Evolutionary conservation across 64 coral and sea anemone species (phyloP), one percentile per base, ranked within the genome.

Genomic region (Dendrophyllia cribrosa): DNA sequence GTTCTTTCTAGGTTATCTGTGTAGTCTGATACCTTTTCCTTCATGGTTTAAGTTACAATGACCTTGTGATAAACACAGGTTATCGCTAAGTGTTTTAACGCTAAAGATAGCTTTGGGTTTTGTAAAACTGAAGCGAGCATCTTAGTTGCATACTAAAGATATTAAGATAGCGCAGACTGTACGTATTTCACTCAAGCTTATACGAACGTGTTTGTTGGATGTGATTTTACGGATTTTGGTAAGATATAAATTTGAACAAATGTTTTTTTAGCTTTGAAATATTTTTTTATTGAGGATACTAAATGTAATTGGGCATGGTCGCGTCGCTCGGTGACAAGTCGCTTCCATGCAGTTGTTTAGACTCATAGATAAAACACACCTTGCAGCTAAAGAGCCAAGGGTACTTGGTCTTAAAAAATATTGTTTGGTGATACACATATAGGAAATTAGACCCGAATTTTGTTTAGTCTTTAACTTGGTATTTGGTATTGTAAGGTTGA

Each of bases 401-500:
- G 43, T 67, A 68, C 62, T 84, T 68, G 17, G 79, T 47, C 61
- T 19, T 56, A 64, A 23, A 11, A 84, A 84, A 48, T 74, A 4
- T 15, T 64, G 15, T 65, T 21, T 83, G 26, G 13, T 59, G 79
- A 84, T 66, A 83, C 43, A 14, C 6, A 83, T 47, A 56, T 2
- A 59, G 59, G 19, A 66, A 66, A 63, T 84, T 16, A 49, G 17
- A 84, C 60, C 62, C 17, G 62, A 15, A 16, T 66, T 49, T 48
- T 66, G 62, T 84, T 84, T 84, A 50, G 80, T 84, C 80, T 84
- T 84, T 6, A 84, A 44, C 17, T 20, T 21, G 44, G 15, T 67
- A 50, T 84, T 67, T 48, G 51, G 80, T 84, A 60, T 65, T 63
- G 3, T 34, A 63, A 66, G 19, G 19, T 48, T 84, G 80, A 84